phyloP scores from a whole-genome alignment of 2,113 vertebrate genomes.

The Cyprinodon brontotheroides region DNA sequence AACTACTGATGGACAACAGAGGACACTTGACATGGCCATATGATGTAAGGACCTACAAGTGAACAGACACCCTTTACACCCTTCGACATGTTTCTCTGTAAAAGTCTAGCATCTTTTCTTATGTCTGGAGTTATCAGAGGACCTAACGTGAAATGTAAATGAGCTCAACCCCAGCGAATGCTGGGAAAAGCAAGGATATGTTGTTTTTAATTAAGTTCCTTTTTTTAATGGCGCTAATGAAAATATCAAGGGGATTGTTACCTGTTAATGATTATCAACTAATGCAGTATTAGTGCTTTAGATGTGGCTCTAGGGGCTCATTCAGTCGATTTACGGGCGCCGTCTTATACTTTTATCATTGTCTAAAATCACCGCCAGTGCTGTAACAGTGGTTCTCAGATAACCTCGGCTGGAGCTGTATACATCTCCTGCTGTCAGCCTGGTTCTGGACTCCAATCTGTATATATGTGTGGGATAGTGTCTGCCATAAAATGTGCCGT shows the following conservation, averaged over 20 bases:
- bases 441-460: slow-evolving; percentile 23
- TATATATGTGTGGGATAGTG: slow-evolving; percentile 22
- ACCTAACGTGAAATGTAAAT: slow-evolving; percentile 23
- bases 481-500: slow-evolving; percentile 41
- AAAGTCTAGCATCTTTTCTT: slow-evolving; percentile 1
- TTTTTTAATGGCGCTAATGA: slow-evolving; percentile 34
- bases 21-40: slow-evolving; percentile 41
- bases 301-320: slow-evolving; percentile 38
- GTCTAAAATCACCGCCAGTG: slow-evolving; percentile 27
- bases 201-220: slow-evolving; percentile 14
- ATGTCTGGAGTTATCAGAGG: slow-evolving; percentile 17
- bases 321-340: slow-evolving; percentile 27
- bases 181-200: slow-evolving; percentile 21
- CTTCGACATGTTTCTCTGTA: slow-evolving; percentile 18
- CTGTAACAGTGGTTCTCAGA: slow-evolving; percentile 36
- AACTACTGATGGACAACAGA: slow-evolving; percentile 13
- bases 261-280: slow-evolving; percentile 50
- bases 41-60: slow-evolving; percentile 6
- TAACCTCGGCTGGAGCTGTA: slow-evolving; percentile 28
- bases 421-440: slow-evolving; percentile 18
- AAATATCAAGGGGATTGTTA: slow-evolving; percentile 38
- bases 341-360: slow-evolving; percentile 49
- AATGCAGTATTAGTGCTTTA: slow-evolving; percentile 36
- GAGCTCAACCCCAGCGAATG: neutral
- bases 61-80: slow-evolving; percentile 25